Conservation (phyloP, 2,888 invertebrate species). For the Belgica antarctica region DNA sequence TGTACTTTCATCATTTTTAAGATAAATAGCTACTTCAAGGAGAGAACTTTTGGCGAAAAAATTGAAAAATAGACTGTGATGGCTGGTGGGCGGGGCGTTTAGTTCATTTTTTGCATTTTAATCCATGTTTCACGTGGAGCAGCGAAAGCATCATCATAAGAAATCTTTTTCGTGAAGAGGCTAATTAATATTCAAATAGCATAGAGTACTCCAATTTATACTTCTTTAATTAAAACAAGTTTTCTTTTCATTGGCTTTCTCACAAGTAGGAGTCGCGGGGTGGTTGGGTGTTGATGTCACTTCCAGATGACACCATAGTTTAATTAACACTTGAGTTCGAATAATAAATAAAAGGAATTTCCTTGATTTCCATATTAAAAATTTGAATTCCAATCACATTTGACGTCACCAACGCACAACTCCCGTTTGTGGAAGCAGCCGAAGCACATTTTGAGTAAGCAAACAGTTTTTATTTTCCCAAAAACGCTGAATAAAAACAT, state of each 20-base stretch:
- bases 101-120: slow-evolving; percentile 27
- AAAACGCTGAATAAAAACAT: background rate
- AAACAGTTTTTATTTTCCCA: slow-evolving; percentile 9
- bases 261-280: too few relatives aligned
- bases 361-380: too few relatives aligned
- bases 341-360: too few relatives aligned
- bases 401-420: too few relatives aligned
- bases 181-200: slow-evolving; percentile 44
- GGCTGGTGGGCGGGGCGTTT: too few relatives aligned
- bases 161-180: slow-evolving; percentile 30
- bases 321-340: too few relatives aligned
- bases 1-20: slow-evolving; percentile 16
- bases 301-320: too few relatives aligned
- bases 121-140: background rate
- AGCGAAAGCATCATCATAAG: slow-evolving; percentile 12
- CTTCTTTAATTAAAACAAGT: slow-evolving; percentile 43
- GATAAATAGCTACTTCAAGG: slow-evolving; percentile 12
- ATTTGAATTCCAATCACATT: too few relatives aligned
- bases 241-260: slow-evolving; percentile 28
- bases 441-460: background rate
- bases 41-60: background rate
- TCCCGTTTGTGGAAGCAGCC: too few relatives aligned
- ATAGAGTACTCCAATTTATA: slow-evolving; percentile 35
- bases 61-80: slow-evolving; percentile 16
- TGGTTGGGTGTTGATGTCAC: too few relatives aligned